Conservation (phyloP, 2,888 invertebrate species). For the Diploptera punctata region DNA sequence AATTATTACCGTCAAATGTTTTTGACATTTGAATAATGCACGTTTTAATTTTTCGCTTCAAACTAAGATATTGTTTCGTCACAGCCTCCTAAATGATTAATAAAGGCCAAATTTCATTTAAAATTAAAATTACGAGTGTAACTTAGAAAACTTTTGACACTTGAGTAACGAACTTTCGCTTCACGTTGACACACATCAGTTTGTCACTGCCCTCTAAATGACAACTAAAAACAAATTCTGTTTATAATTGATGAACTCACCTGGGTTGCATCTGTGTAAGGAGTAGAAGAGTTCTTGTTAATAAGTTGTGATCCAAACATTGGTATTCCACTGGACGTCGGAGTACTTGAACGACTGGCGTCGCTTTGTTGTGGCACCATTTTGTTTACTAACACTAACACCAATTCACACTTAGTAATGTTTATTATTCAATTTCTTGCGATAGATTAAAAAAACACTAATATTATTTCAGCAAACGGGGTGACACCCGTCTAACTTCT, state of each 20-base stretch:
- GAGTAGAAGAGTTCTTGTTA: slow-evolving; percentile 89
- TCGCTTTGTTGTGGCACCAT: slow-evolving; percentile 80
- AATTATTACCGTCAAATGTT: too few species aligned
- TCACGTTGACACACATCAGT: too few species aligned
- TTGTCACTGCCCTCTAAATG: too few species aligned
- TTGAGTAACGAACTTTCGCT: too few species aligned
- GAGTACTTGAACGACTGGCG: slow-evolving; percentile 64
- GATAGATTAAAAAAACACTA: neutral
- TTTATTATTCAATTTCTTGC: neutral
- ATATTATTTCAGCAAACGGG: neutral
- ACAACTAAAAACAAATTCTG: too few species aligned
- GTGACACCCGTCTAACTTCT: slow-evolving; percentile 7
- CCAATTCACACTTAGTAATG: neutral
- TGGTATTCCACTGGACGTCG: slow-evolving; percentile 66
- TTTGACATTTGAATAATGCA: too few species aligned
- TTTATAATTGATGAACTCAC: slow-evolving; percentile 71
- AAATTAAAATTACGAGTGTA: too few species aligned
- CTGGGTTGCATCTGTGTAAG: slow-evolving; percentile 98
- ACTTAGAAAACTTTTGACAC: too few species aligned
- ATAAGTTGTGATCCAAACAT: slow-evolving; percentile 91
- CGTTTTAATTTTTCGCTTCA: too few species aligned
- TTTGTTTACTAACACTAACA: slow-evolving; percentile 1
- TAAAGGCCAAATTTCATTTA: too few species aligned
- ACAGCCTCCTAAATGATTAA: too few species aligned
- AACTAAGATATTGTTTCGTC: too few species aligned